phyloP scores from a whole-genome alignment of 1,140 invertebrate genomes.

The Lasioglossum albipes region DNA sequence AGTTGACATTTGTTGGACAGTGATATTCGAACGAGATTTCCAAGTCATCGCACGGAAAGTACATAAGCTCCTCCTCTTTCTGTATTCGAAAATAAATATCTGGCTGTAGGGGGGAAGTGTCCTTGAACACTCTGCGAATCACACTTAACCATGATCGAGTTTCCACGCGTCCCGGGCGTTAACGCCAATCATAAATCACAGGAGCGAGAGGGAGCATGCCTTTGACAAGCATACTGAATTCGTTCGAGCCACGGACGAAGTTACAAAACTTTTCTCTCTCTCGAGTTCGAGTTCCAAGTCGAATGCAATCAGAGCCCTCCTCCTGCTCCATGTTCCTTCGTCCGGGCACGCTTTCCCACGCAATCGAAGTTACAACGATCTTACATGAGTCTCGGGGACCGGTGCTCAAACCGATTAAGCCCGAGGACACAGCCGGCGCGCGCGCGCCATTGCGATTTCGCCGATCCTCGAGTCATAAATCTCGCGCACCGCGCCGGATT shows the following conservation, averaged over 20 bases:
- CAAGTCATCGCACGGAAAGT: too few relatives aligned
- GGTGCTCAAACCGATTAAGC: constrained; percentile 52
- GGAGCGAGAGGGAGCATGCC: neutral
- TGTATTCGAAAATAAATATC: too few relatives aligned
- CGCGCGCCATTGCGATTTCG: constrained; percentile 52
- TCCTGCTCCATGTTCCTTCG: too few relatives aligned
- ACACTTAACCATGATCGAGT: too few relatives aligned
- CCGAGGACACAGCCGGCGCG: constrained; percentile 52
- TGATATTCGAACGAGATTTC: too few relatives aligned
- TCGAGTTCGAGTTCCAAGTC: neutral
- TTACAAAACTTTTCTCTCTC: neutral
- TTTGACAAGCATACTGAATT: neutral
- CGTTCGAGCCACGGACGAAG: neutral
- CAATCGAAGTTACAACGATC: neutral
- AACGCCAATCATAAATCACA: too few relatives aligned
- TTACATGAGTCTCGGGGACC: neutral
- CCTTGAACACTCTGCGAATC: too few relatives aligned
- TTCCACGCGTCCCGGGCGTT: too few relatives aligned
- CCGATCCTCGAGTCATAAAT: constrained; percentile 60
- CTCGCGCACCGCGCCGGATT: constrained; percentile 58
- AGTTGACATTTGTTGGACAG: too few relatives aligned
- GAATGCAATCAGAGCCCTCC: neutral
- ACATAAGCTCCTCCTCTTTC: too few relatives aligned
- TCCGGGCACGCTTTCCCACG: neutral
- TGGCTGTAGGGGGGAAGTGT: too few relatives aligned